phyloP scores from a whole-genome alignment of 2,888 invertebrate genomes.

The Gari tellinella region DNA sequence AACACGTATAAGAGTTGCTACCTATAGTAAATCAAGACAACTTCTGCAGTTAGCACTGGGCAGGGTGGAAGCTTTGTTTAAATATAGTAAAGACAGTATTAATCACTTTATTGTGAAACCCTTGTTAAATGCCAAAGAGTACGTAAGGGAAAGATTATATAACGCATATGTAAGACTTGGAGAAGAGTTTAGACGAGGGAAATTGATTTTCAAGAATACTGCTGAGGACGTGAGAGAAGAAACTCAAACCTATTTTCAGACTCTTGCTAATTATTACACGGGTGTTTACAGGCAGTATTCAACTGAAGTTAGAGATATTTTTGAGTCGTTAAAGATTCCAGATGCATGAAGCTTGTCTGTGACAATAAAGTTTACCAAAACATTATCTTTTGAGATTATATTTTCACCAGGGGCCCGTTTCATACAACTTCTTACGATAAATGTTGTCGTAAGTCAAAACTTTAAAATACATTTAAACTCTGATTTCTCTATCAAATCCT shows the following conservation, averaged over 20 bases:
- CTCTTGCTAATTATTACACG: constrained; percentile 52
- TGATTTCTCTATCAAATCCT: too few relatives aligned
- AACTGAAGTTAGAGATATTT: constrained; percentile 53
- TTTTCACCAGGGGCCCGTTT: too few relatives aligned
- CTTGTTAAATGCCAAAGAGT: constrained; percentile 44
- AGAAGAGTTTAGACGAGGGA: constrained; percentile 48
- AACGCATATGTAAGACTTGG: constrained; percentile 34
- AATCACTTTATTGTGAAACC: constrained; percentile 55
- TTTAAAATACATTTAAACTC: too few relatives aligned
- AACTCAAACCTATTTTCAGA: constrained; percentile 38
- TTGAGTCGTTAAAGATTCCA: constrained; percentile 56
- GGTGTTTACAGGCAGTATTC: constrained; percentile 58
- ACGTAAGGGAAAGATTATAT: constrained; percentile 46
- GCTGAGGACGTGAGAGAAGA: constrained; percentile 40
- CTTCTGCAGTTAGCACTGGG: constrained; percentile 38
- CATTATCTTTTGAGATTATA: too few relatives aligned
- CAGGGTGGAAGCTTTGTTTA: constrained; percentile 50
- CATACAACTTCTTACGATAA: too few relatives aligned
- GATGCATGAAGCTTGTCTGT: constrained; percentile 19
- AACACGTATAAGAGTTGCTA: constrained; percentile 42
- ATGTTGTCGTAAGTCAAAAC: too few relatives aligned
- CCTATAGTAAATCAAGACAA: constrained; percentile 31
- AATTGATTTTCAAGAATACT: constrained; percentile 39
- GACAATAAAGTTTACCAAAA: too few relatives aligned
- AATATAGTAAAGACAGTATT: constrained; percentile 52